Base-by-base conservation (phyloP, 2,113 vertebrate species). In the Sylvietta virens region DNA sequence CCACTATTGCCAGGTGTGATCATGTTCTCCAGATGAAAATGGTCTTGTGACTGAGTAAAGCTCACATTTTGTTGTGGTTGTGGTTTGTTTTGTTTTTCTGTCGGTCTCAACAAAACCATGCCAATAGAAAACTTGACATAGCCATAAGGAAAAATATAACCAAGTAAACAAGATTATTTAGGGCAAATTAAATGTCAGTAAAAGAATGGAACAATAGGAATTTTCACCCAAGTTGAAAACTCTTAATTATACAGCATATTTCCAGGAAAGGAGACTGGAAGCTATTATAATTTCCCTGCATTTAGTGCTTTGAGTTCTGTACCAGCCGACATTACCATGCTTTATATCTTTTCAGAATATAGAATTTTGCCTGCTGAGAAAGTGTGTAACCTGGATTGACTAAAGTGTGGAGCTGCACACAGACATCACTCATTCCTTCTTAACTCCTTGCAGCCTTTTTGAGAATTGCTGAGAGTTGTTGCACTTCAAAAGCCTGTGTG, bases 171-270 rank as follows among this genome's bases (percentile, higher is more conserved):
- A 60, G n/a, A 42, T 84, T 83, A 45, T 83, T 93, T 78, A 71
- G 44, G 60, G 27, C 51, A 93, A 86, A 88, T 26, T 48, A 94
- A 92, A 93, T 47, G 53, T 86, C 90, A 95, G n/a, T 60, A 90
- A 86, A 81, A 45, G 12, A 91, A 70, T 33, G 20, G 47, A 92
- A 77, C 0, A 1, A 61, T 51, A 82, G 42, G 12, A 87, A 24
- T 88, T 94, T 93, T 90, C 67, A 83, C 15, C 83, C 35, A 74
- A 78, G 40, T 74, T 60, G 76, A 88, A 95, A 95, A 62, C 44
- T 66, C 57, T 86, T 92, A 94, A 90, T 93, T 93, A 74, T 33
- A 81, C n/a, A 86, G 27, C 23, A 76, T 74, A 67, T 91, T 94
- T 95, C 45, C 76, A 91, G 27, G 88, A 72, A 88, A 74, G 42